A percentile compares a stretch with the other conserved stretches of the same genome.
Evolutionary conservation across 2,888 invertebrate genomes (phyloP).

Genomic region (Electrophaes corylata): DNA sequence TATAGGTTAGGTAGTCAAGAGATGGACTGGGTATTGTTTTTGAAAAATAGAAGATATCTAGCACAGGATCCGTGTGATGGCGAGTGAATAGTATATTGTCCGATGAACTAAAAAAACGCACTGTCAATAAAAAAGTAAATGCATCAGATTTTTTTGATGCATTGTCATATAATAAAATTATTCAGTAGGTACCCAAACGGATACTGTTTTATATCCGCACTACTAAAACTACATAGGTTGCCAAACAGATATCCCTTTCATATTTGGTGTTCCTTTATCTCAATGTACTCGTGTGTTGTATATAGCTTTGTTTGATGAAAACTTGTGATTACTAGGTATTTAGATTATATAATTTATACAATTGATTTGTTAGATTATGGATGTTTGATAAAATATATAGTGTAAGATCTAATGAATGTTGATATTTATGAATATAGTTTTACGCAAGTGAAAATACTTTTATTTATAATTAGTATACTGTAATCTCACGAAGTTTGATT

Average conservation of each 20-base stretch:
- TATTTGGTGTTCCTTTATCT: not conserved
- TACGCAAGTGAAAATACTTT: conserved; percentile 16
- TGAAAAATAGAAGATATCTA: not conserved
- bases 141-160: too few species aligned
- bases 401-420: conserved; percentile 40
- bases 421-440: conserved; percentile 40
- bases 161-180: too few species aligned
- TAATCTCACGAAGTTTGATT: too few species aligned
- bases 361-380: conserved; percentile 19
- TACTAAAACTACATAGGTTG: too few species aligned
- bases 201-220: not conserved
- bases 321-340: conserved; percentile 3
- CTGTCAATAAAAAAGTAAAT: too few species aligned
- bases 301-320: not conserved
- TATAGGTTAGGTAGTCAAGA: not conserved
- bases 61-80: not conserved
- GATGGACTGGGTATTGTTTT: not conserved
- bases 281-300: conserved; percentile 1
- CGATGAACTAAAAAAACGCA: too few species aligned
- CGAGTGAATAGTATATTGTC: too few species aligned
- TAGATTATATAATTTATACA: conserved; percentile 12
- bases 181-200: not conserved
- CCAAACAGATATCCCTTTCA: too few species aligned
- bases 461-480: not conserved
- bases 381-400: conserved; percentile 38